Base-by-base conservation (phyloP, 2,888 invertebrate genomes). In the Drosophila austrosaltans region DNA sequence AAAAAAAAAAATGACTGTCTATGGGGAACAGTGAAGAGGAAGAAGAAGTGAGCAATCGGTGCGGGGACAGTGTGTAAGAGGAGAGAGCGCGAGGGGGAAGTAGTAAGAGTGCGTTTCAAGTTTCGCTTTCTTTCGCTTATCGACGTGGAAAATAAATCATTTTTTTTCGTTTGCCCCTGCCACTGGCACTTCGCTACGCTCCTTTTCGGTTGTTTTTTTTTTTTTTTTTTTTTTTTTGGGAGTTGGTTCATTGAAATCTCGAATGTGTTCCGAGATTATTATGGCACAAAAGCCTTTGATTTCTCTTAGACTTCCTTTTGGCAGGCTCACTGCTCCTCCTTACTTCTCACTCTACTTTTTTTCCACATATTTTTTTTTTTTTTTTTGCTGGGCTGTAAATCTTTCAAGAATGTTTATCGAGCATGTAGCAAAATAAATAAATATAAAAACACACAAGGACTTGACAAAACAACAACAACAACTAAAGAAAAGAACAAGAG, bases 61-160 rank as follows among this genome's bases (percentile, higher is more conserved):
- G 48, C 3, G 44, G 20, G 48, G 25, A 48, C 20, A 36, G 36
- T 36, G 36, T 36, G 6, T 5, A 28, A 28, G 5, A 32, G 32
- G 32, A 5, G 36, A 10, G 8, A 36, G 36, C 1, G 48, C 39
- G 58, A 8, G 1, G 10, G 30, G 2, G 48, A 36, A n/a, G 36
- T 7, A 32, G 44, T 39, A 32, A 39, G 56, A 61, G 59, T 65
- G 74, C 75, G 82, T 74, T 87, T 85, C 78, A 77, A 85, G 83
- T 84, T 84, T 88, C 80, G 76, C 75, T 82, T 79, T 75, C 79
- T 84, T 76, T 71, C 78, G 83, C 86, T 84, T 88, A 84, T 84
- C 84, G 88, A 80, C 78, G 75, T 80, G 83, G 78, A 80, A 82
- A 88, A 84, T 84, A 84, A 88, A 88, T 84, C 84, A 84, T 88